These are phyloP conservation scores for Papilio xuthus DNA, from an alignment of 1,140 invertebrate genomes.

Conservation along the genomic window DNA sequence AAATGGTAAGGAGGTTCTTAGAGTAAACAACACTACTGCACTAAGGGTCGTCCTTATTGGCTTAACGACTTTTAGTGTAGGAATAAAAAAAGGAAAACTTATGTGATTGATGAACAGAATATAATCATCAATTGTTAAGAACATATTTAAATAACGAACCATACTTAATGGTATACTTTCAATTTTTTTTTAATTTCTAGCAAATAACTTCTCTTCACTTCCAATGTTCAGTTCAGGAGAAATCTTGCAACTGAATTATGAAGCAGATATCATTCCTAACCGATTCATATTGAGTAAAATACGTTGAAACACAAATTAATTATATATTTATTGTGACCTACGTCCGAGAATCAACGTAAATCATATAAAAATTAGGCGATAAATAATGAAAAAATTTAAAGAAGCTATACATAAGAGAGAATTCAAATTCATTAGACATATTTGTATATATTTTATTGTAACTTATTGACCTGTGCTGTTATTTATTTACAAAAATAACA, in stretches of 20 bases:
- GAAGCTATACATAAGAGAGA: background rate
- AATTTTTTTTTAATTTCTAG: too few relatives aligned
- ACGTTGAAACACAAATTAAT: background rate
- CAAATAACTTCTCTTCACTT: too few relatives aligned
- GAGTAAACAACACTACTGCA: too few relatives aligned
- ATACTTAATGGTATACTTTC: too few relatives aligned
- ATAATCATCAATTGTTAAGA: too few relatives aligned
- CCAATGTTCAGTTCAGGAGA: too few relatives aligned
- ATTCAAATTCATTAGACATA: constrained; percentile 8
- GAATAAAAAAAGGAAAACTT: too few relatives aligned
- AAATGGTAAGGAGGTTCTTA: background rate
- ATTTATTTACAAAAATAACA: background rate
- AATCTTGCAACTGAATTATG: too few relatives aligned
- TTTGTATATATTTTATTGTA: constrained; percentile 13
- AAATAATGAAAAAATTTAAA: constrained; percentile 8
- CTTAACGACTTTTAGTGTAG: too few relatives aligned
- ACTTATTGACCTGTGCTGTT: background rate
- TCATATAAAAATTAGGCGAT: background rate
- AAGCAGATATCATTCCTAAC: background rate
- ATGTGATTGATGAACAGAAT: too few relatives aligned
- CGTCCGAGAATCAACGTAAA: background rate
- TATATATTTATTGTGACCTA: background rate
- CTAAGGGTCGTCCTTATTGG: too few relatives aligned
- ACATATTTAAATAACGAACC: too few relatives aligned
- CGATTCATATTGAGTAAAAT: background rate